Conservation (phyloP, 1,140 invertebrate genomes). For the Cydia strobilella region DNA sequence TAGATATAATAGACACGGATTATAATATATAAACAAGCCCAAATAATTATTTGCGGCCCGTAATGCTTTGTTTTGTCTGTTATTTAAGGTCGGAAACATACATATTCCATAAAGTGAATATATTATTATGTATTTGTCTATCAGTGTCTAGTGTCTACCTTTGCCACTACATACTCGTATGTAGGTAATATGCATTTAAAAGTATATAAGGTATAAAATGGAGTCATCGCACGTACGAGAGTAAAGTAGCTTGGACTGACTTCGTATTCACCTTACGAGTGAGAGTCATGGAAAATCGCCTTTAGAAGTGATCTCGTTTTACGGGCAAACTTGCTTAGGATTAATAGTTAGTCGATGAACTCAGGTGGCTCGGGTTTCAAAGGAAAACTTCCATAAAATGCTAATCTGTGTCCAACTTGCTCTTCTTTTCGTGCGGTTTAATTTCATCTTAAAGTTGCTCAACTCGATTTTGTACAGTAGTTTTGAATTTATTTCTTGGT, state of each 20-base stretch:
- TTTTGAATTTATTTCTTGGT: not conserved
- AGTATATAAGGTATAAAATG: no score
- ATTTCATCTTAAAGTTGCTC: conserved; percentile 20
- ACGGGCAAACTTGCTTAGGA: conserved; percentile 23
- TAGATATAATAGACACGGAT: no score
- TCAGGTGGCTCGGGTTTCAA: conserved; percentile 27
- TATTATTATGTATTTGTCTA: no score
- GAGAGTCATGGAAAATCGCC: conserved; percentile 4
- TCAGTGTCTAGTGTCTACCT: no score
- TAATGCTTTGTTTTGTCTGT: no score
- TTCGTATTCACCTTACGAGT: not conserved
- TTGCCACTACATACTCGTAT: no score
- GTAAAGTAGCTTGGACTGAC: not conserved
- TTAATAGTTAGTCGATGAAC: conserved; percentile 31
- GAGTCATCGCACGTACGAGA: no score
- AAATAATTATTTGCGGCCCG: no score
- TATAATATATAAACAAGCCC: no score
- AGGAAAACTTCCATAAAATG: conserved; percentile 32
- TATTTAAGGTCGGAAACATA: no score
- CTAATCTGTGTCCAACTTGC: conserved; percentile 30
- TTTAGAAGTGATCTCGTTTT: conserved; percentile 26
- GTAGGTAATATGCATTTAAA: no score
- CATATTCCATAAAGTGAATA: no score
- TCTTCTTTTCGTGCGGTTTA: conserved; percentile 22
- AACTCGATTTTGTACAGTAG: conserved; percentile 5